Conservation (phyloP, 1,140 invertebrate genomes). For the Apocrypta bakeri region DNA sequence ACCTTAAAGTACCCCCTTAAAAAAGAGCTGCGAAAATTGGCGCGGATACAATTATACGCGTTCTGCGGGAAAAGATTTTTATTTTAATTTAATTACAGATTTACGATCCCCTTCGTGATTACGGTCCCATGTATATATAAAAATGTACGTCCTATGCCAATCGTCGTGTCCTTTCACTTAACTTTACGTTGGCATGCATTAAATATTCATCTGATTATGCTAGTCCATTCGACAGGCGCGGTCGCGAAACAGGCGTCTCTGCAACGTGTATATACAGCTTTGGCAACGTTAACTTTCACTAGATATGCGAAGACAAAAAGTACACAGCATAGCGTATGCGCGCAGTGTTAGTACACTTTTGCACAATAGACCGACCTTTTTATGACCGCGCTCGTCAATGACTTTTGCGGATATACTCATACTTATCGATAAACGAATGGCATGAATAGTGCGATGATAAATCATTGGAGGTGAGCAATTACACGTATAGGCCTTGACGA, state of each 20-base stretch:
- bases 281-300: conserved; percentile 31
- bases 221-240: too few relatives aligned
- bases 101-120: too few relatives aligned
- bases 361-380: conserved; percentile 2
- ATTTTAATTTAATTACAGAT: too few relatives aligned
- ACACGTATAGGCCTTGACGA: too few relatives aligned
- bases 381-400: background rate
- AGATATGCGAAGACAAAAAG: background rate
- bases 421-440: background rate
- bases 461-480: too few relatives aligned
- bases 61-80: too few relatives aligned
- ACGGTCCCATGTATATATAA: too few relatives aligned
- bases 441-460: background rate
- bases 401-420: background rate
- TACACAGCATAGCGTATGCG: background rate
- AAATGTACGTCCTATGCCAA: too few relatives aligned
- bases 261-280: background rate
- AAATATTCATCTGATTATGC: conserved; percentile 18
- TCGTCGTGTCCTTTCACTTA: too few relatives aligned
- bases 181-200: background rate
- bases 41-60: too few relatives aligned
- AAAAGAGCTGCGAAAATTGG: too few relatives aligned
- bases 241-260: conserved; percentile 5
- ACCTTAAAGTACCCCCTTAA: too few relatives aligned
- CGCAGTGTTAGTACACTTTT: background rate